Evolutionary conservation across 2,113 vertebrate genomes (phyloP), one percentile per base, ranked within the genome.

Genomic region (Anarhynchus alexandrinus): DNA sequence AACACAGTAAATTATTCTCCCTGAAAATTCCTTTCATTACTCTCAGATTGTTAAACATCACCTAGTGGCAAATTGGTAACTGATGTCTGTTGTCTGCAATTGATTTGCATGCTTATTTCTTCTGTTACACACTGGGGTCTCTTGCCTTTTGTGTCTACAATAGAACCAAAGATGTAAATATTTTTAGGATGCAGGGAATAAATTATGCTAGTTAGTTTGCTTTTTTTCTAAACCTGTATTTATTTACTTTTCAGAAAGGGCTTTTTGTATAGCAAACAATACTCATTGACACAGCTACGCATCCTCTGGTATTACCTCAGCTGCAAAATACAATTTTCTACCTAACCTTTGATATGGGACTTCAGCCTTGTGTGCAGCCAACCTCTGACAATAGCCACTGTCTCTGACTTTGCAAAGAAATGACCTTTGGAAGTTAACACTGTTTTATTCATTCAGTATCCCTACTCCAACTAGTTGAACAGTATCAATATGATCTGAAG

Each of bases 1-100:
- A 90, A 96, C 15, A 70, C 6, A 84, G 21, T 82, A 82, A 89
- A 93, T 93, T 92, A 77, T 83, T 86, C 59, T 94, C 67, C 66
- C 64, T 93, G 82, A 94, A 96, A 92, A 92, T 78, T 88, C 58
- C 30, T 91, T 96, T 90, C 64, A 93, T 96, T 96, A 58, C 72
- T 73, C 45, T 92, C 42, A 90, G 58, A 88, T 52, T 93, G 80
- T 92, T 88, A 81, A 94, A 74, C 72, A 81, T 90, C 87, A 92
- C 61, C 81, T 83, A 78, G 58, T 95, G 67, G 88, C 92, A 96
- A 96, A 95, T 34, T 54, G 71, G 74, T 78, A 86, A 92, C 67
- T 88, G 82, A 85, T 64, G 32, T 55, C 59, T 74, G 72, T 73
- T 54, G 92, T 67, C 69, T 90, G 71, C 64, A 96, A 81, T 51